Base-by-base conservation (phyloP, 35 echinoderm and acorn worm species). In the Diadema setosum region DNA sequence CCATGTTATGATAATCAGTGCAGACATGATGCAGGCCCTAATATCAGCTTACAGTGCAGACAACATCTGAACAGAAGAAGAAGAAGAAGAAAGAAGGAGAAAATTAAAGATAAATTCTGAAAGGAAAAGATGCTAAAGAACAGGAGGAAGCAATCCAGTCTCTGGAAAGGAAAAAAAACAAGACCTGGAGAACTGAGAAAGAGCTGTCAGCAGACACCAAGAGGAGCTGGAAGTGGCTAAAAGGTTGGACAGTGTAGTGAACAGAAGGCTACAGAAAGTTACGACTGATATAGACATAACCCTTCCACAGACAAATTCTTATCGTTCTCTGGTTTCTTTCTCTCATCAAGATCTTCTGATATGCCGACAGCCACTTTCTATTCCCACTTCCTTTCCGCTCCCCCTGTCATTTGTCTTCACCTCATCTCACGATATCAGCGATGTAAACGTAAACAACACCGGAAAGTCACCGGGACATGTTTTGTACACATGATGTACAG, bases 261-360 rank as follows among this genome's bases (percentile, higher is more conserved):
- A 82, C 80, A 82, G 80, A 82, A 57, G 80, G 39, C 80, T 82
- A 82, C 80, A 45, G 39, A 82, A 46, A 82, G 80, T n/a, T n/a
- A n/a, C n/a, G 49, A 26, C 43, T 45, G 80, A 82, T 45, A 82
- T 3, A 45, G 80, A 82, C 45, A 82, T 82, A 44, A 82, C 43
- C n/a, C n/a, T n/a, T n/a, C n/a, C n/a, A n/a, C n/a, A n/a, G n/a
- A n/a, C n/a, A n/a, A n/a, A n/a, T n/a, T n/a, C n/a, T n/a, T n/a
- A n/a, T n/a, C n/a, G n/a, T n/a, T n/a, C n/a, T n/a, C n/a, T n/a
- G n/a, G n/a, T n/a, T n/a, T n/a, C n/a, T n/a, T n/a, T n/a, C n/a
- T n/a, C n/a, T n/a, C n/a, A n/a, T n/a, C n/a, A n/a, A n/a, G n/a
- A n/a, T n/a, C n/a, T n/a, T n/a, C n/a, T n/a, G n/a, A n/a, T n/a